Percentiles rank a stretch among this genome's conserved stretches.
Evolutionary conservation across 2,888 invertebrate genomes (phyloP).

Genomic region (Protonemura montana): DNA sequence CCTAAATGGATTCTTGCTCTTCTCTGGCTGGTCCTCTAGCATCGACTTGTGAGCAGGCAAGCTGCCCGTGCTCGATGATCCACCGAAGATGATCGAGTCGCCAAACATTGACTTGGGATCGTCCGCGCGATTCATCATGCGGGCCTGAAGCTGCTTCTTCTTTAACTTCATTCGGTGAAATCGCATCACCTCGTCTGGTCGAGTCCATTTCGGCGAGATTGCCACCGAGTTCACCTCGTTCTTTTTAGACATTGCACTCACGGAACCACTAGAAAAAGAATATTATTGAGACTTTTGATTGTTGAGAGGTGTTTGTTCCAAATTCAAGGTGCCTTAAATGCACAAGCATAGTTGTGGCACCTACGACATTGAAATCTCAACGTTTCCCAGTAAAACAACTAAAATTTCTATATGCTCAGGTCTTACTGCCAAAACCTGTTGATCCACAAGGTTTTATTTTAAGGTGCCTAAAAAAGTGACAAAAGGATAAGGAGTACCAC

Average conservation of each 20-base stretch:
- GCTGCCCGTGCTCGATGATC: background rate
- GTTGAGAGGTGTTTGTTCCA: too few relatives aligned
- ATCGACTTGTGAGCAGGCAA: conserved; percentile 59
- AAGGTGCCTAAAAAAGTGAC: too few relatives aligned
- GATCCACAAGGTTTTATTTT: too few relatives aligned
- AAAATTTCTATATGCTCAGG: too few relatives aligned
- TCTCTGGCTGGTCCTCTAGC: conserved; percentile 64
- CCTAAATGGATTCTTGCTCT: conserved; percentile 79
- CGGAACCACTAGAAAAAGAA: conserved; percentile 1
- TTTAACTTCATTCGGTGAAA: conserved; percentile 77
- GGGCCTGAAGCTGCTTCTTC: conserved; percentile 79
- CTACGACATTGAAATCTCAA: too few relatives aligned
- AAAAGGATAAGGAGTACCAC: too few relatives aligned
- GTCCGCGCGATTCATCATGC: conserved; percentile 61
- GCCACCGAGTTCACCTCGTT: background rate
- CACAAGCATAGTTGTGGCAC: too few relatives aligned
- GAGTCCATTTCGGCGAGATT: conserved; percentile 59
- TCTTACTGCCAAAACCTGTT: too few relatives aligned
- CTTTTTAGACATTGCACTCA: conserved; percentile 27
- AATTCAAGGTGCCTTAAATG: too few relatives aligned
- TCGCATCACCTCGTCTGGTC: conserved; percentile 71
- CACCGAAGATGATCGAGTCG: conserved; percentile 26
- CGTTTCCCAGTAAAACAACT: too few relatives aligned
- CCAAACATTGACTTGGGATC: conserved; percentile 53
- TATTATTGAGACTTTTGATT: background rate